Conservation (phyloP, 1,140 invertebrate species). For the Drosophila sp. region DNA sequence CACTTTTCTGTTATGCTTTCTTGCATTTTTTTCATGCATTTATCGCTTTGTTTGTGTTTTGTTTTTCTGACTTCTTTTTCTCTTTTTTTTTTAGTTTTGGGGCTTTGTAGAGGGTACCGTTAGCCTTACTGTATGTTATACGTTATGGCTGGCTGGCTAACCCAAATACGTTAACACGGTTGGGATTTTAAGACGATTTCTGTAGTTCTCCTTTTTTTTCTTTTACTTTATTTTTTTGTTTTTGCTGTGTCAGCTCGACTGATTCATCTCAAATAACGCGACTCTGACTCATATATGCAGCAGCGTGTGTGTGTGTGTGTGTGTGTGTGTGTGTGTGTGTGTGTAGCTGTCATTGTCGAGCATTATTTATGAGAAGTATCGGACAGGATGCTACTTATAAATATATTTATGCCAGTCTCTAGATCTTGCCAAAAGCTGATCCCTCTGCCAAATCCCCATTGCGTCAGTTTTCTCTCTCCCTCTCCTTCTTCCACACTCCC, state of each 20-base stretch:
- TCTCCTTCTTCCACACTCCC: too few relatives aligned
- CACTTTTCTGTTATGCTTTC: constrained; percentile 55
- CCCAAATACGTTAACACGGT: constrained; percentile 67
- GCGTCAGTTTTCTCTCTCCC: not conserved
- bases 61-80: too few relatives aligned
- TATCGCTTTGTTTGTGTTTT: constrained; percentile 23
- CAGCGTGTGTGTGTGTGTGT: constrained; percentile 1
- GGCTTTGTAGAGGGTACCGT: constrained; percentile 50
- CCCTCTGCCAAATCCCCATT: not conserved
- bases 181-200: constrained; percentile 29
- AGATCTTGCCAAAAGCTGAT: constrained; percentile 38
- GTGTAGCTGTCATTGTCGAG: constrained; percentile 31
- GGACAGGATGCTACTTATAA: constrained; percentile 51
- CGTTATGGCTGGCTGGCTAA: constrained; percentile 73
- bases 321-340: constrained; percentile 30
- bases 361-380: constrained; percentile 51
- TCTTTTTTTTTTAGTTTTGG: constrained; percentile 49
- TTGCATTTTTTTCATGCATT: constrained; percentile 29
- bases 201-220: constrained; percentile 30
- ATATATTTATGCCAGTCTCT: constrained; percentile 48
- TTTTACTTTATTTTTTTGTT: constrained; percentile 20
- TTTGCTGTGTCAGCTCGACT: constrained; percentile 66
- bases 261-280: constrained; percentile 65
- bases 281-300: constrained; percentile 57
- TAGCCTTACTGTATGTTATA: constrained; percentile 46